A percentile compares a stretch with the other conserved stretches of the same genome.
Conservation (phyloP, 2,888 invertebrate species). For the Cheiracanthium punctorium region DNA sequence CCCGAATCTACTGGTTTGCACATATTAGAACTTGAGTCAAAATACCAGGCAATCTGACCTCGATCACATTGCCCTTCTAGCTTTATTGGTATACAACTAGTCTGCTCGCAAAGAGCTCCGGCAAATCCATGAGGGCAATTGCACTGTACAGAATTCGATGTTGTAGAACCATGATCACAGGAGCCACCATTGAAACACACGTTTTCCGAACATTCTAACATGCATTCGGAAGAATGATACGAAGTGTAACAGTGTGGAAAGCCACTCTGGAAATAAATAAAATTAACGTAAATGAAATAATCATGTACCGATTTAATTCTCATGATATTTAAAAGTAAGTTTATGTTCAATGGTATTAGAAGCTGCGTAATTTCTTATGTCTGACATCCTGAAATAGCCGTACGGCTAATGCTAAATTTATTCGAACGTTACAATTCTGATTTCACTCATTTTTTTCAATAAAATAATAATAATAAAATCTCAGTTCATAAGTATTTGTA, state of each 20-base stretch:
- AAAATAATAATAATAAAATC: no score
- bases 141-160: conserved; percentile 44
- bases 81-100: conserved; percentile 34
- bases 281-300: no score
- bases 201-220: conserved; percentile 37
- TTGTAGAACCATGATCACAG: background rate
- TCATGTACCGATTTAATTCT: no score
- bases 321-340: no score
- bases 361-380: no score
- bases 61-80: conserved; percentile 25
- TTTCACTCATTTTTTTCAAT: no score
- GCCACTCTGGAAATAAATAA: conserved; percentile 26
- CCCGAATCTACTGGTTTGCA: conserved; percentile 53
- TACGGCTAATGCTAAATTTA: no score
- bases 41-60: conserved; percentile 40
- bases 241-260: conserved; percentile 42
- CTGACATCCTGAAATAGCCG: no score
- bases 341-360: no score
- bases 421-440: no score
- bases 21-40: conserved; percentile 43
- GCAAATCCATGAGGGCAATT: conserved; percentile 45
- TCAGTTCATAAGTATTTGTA: no score
- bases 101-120: conserved; percentile 50
- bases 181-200: conserved; percentile 53
- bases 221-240: conserved; percentile 40